Base-by-base conservation (phyloP, 2,888 invertebrate genomes). In the Nycteola revayana region DNA sequence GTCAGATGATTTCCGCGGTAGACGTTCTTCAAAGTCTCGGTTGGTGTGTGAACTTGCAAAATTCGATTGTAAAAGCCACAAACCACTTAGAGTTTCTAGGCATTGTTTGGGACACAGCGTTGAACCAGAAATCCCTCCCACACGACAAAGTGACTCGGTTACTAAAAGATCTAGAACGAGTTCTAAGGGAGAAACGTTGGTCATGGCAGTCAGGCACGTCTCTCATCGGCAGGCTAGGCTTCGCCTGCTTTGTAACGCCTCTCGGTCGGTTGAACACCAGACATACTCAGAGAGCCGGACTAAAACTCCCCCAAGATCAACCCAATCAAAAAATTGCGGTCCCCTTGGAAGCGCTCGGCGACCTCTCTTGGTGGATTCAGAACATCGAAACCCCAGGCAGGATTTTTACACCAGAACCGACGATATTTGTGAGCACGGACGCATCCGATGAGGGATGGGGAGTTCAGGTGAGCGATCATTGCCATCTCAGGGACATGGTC, bases 361-460 rank as follows among this genome's bases (percentile, higher is more conserved):
- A 55, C 1, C 40, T 32, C 7, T 3, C 0, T 2, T 53, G 50
- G 50, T 56, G 50, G 53, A 22, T 18, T 1, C 2, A 32, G 1
- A 43, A 50, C n/a, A n/a, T n/a, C n/a, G n/a, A n/a, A n/a, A n/a
- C n/a, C n/a, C 20, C 45, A 1, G 32, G 34, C 1, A 38, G 1
- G 3, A 32, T 49, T 1, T 46, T 42, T 5, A 1, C 14, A 0
- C 41, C 35, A 1, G 37, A 42, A 0, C 42, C 43, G 0, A 34
- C 24, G 1, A 20, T 42, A 1, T 51, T 56, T 18, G 1, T 60
- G 0, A 45, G 43, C 0, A 54, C 58, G 0, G 58, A 61, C n/a
- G 58, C 58, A 0, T 53, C 60, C 6, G 28, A 54, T 30, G n/a
- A 9, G 2, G 54, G 56, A 0, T 56, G 53, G 54, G 53, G 59